A percentile compares a stretch with the other conserved stretches of the same genome.
Conservation (phyloP, 2,113 vertebrate species). For the Emydocephalus ijimae region DNA sequence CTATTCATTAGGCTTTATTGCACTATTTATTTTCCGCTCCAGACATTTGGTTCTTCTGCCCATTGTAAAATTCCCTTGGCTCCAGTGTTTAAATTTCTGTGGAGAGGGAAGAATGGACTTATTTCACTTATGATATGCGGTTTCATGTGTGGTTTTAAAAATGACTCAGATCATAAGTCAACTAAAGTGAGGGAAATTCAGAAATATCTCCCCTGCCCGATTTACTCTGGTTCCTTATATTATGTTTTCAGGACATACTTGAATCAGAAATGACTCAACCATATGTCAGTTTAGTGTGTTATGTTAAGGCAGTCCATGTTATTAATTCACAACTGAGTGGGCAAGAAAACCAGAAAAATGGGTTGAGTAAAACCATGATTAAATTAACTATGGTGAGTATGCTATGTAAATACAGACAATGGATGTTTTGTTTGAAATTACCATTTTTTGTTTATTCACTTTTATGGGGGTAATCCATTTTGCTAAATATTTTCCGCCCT, state of each 20-base stretch:
- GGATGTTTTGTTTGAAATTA: not conserved
- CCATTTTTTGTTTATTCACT: not conserved
- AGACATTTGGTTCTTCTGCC: not conserved
- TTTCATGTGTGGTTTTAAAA: not conserved
- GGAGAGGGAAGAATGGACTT: not conserved
- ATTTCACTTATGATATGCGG: not conserved
- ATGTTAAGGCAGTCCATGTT: not conserved
- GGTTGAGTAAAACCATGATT: not conserved
- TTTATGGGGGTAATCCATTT: not conserved
- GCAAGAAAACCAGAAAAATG: not conserved
- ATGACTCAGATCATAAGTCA: not conserved
- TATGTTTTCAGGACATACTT: not conserved
- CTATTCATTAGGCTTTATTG: not conserved
- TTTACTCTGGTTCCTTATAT: not conserved
- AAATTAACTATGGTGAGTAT: not conserved
- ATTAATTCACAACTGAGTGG: not conserved
- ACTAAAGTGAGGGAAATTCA: not conserved
- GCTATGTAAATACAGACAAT: not conserved
- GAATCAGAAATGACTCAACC: not conserved
- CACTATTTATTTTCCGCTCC: not conserved
- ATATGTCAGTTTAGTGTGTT: not conserved
- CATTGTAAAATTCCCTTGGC: not conserved
- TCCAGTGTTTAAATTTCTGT: not conserved
- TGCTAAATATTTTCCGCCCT: not conserved
- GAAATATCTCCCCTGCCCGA: not conserved